These are phyloP conservation scores for Abramis brama DNA, from an alignment of 2,113 vertebrate species.

Conservation along the genomic window DNA sequence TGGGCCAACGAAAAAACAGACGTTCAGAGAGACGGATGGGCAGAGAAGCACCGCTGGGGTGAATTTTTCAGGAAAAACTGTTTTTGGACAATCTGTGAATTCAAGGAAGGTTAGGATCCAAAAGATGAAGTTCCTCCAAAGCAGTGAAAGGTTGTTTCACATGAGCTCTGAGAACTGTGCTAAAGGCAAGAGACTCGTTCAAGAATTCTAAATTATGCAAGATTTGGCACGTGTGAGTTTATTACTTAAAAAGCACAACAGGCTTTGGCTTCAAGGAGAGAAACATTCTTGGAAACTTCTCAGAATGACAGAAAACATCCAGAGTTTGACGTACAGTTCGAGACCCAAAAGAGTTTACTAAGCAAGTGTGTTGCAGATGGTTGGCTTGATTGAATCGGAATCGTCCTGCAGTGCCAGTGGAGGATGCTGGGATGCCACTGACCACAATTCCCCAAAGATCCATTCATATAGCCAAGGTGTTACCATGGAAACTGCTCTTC, in stretches of 20 bases:
- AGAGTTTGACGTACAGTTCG: background rate
- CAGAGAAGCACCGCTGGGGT: background rate
- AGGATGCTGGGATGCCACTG: constrained; percentile 27
- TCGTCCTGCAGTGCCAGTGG: constrained; percentile 1
- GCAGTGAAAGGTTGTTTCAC: constrained; percentile 42
- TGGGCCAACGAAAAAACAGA: constrained; percentile 6
- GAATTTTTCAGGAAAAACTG: background rate
- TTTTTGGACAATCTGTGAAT: background rate
- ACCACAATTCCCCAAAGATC: constrained; percentile 14
- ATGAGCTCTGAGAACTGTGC: constrained; percentile 30
- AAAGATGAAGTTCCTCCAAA: constrained; percentile 16
- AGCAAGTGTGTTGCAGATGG: background rate
- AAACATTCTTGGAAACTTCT: background rate
- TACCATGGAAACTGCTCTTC: constrained; percentile 52
- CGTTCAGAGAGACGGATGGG: background rate
- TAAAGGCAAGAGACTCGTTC: background rate
- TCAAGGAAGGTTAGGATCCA: background rate
- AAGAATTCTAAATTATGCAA: constrained; percentile 26
- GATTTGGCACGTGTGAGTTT: background rate
- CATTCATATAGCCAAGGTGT: constrained; percentile 46
- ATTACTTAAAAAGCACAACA: constrained; percentile 23
- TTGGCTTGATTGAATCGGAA: background rate
- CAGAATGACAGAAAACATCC: constrained; percentile 11
- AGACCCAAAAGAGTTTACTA: background rate
- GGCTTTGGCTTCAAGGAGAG: background rate